Conservation (phyloP, 2,113 vertebrate species). For the Bombycilla garrulus region DNA sequence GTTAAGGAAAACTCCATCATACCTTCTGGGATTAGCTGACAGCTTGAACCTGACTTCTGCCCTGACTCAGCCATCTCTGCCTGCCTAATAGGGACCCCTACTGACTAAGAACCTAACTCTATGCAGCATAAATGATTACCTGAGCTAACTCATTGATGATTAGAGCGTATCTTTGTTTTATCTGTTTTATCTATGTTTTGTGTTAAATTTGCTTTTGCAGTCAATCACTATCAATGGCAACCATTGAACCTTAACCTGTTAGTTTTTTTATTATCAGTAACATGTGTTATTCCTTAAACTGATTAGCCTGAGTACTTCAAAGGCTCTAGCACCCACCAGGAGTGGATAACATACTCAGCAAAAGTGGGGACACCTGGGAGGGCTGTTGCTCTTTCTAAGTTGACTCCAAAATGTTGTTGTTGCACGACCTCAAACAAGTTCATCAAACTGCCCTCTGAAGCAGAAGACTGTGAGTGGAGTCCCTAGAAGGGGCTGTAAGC, state of each 20-base stretch:
- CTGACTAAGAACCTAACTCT: neutral
- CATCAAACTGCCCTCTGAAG: rapidly evolving
- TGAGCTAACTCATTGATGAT: neutral
- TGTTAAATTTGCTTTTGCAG: neutral
- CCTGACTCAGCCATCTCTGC: neutral
- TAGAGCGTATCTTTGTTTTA: neutral
- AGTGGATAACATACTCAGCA: neutral
- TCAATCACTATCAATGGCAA: neutral
- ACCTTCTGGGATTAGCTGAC: neutral
- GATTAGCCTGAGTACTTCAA: neutral
- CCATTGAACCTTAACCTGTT: neutral
- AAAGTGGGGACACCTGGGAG: too few species aligned
- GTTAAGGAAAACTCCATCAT: neutral
- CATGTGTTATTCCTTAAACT: neutral
- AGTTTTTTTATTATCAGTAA: neutral
- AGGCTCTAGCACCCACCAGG: neutral
- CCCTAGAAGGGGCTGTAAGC: rapidly evolving
- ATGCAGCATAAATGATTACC: neutral
- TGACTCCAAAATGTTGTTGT: neutral
- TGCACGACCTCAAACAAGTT: neutral
- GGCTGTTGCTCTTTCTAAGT: neutral
- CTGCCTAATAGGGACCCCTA: too few species aligned
- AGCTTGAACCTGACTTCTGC: neutral
- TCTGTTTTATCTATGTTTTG: neutral
- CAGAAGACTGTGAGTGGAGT: neutral